These are phyloP conservation scores for Aviceda subcristata DNA, from an alignment of 2,113 vertebrate species.

Conservation along the genomic window DNA sequence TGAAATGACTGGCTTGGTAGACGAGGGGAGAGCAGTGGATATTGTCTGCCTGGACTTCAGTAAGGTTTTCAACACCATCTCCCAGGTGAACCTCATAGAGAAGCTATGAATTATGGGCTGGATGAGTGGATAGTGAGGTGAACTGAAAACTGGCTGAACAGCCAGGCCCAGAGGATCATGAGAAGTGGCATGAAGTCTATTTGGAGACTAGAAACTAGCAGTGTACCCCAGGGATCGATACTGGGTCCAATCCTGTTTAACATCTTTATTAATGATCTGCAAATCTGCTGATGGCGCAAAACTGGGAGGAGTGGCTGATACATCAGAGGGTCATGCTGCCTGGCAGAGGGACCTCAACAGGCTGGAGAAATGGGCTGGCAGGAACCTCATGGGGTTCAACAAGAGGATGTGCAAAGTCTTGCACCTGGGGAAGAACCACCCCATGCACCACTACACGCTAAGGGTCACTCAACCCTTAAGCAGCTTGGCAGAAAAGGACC, in stretches of 20 bases:
- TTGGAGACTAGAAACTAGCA: not conserved
- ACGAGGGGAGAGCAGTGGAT: not conserved
- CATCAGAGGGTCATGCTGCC: not conserved
- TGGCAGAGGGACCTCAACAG: not conserved
- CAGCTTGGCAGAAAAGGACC: not conserved
- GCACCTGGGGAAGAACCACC: not conserved
- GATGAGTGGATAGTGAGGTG: not conserved
- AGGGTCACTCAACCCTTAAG: not conserved
- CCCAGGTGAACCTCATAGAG: rapidly evolving
- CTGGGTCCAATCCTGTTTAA: not conserved
- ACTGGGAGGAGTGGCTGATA: not conserved
- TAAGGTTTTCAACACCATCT: not conserved
- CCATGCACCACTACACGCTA: rapidly evolving
- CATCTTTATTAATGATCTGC: slow-evolving; percentile 17
- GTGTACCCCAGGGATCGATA: not conserved
- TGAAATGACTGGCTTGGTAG: not conserved
- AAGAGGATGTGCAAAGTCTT: not conserved
- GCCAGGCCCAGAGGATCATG: not conserved
- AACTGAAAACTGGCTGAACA: not conserved
- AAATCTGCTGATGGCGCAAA: not conserved
- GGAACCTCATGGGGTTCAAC: not conserved
- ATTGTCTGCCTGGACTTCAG: not conserved
- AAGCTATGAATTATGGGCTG: not conserved
- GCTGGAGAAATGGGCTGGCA: not conserved
- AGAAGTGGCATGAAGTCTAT: not conserved